Evolutionary conservation across 2,888 invertebrate species (phyloP).

Genomic region (Drosophila siamana): DNA sequence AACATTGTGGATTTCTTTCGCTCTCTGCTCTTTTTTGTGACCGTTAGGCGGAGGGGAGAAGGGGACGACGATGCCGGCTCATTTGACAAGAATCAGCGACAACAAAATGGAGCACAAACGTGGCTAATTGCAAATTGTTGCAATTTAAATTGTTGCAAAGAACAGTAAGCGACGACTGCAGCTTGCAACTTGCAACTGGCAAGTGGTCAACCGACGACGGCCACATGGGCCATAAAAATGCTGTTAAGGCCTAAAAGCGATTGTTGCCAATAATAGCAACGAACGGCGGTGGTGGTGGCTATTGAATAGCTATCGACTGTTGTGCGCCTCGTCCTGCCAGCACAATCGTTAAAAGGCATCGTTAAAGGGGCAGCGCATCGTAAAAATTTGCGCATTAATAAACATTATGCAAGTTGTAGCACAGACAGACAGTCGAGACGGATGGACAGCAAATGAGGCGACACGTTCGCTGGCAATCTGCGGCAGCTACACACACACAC

Average conservation of each 20-base stretch:
- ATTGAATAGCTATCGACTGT: constrained; percentile 52
- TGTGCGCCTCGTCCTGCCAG: constrained; percentile 33
- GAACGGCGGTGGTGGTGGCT: constrained; percentile 29
- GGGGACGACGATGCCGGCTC: constrained; percentile 21
- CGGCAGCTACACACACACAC: constrained; percentile 4
- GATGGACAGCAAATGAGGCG: constrained; percentile 58
- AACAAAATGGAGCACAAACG: constrained; percentile 78
- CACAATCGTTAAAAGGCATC: constrained; percentile 69
- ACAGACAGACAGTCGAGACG: constrained; percentile 2
- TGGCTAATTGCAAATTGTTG: constrained; percentile 83
- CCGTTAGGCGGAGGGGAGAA: constrained; percentile 44
- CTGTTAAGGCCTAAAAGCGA: constrained; percentile 68
- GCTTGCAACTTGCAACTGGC: no score
- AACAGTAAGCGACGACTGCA: constrained; percentile 61
- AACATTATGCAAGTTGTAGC: constrained; percentile 72
- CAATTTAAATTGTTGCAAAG: constrained; percentile 79
- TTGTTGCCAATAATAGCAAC: constrained; percentile 33
- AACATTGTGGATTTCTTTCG: constrained; percentile 47
- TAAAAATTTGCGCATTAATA: constrained; percentile 78
- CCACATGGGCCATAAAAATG: constrained; percentile 63
- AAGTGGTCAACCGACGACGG: no score
- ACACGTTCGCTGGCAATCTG: constrained; percentile 41
- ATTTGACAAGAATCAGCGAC: constrained; percentile 60
- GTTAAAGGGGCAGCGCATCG: constrained; percentile 67
- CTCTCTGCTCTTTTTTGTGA: constrained; percentile 48